phyloP scores from a whole-genome alignment of 2,888 invertebrate genomes.

The Phalangium opilio region DNA sequence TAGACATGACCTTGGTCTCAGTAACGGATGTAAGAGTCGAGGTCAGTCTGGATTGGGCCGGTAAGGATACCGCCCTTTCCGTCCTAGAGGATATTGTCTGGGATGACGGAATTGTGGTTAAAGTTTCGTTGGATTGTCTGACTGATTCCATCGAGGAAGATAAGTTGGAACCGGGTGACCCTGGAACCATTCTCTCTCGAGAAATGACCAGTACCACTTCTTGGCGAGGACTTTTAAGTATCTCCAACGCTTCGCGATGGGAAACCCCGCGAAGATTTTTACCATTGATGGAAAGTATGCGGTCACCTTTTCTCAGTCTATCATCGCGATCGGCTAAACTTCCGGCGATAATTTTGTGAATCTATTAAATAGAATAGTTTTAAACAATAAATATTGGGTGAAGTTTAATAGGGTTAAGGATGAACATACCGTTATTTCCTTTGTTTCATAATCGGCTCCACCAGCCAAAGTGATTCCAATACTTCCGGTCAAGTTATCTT shows the following conservation, averaged over 20 bases:
- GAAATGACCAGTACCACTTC: conserved; percentile 63
- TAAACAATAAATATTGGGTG: too few species aligned
- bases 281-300: conserved; percentile 77
- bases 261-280: conserved; percentile 63
- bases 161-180: too few species aligned
- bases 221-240: conserved; percentile 66
- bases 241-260: conserved; percentile 69
- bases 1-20: too few species aligned
- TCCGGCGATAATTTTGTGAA: conserved; percentile 69
- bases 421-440: conserved; percentile 63
- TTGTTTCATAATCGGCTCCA: conserved; percentile 76
- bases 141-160: too few species aligned
- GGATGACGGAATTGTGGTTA: too few species aligned
- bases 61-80: too few species aligned
- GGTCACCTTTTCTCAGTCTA: conserved; percentile 66
- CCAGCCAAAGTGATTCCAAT: conserved; percentile 72
- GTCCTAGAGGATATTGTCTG: too few species aligned
- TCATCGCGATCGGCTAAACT: conserved; percentile 78
- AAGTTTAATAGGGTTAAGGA: too few species aligned
- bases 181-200: conserved; percentile 26
- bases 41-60: too few species aligned
- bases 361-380: conserved; percentile 37
- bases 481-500: conserved; percentile 33
- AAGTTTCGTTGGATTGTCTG: too few species aligned
- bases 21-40: too few species aligned